Base-by-base conservation (phyloP, 2,113 vertebrate genomes). In the Vombatus ursinus region DNA sequence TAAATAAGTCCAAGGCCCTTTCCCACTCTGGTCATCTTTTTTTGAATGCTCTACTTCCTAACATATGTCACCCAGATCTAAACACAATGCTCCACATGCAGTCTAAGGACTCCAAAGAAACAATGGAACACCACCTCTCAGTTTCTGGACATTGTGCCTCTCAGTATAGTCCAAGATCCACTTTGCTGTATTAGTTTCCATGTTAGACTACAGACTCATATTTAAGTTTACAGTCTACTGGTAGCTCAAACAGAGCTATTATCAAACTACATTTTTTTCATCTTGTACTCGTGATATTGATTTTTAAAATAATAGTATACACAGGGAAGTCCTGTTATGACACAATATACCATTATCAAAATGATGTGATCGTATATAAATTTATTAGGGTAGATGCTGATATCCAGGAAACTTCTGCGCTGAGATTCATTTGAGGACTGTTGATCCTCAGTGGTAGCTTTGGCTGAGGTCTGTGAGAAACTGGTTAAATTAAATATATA, bases 321-420 rank as follows among this genome's bases (percentile, higher is more conserved):
- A 68, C 14, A 37, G 31, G 14, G 31, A 61, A 61, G 28, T 31
- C 28, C 26, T 61, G 26, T 61, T 31, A 31, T 61, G 57, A 0
- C 10, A 31, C 57, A 61, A 61, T 12, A 31, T 0, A 31, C 28
- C 57, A 61, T 61, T 61, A 12, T 61, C 9, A 61, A 61, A 61
- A 61, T n/a, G 28, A 31, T 25, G 1, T 50, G 51, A 22, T 8
- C 4, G 0, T 0, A 5, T 0, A 7, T 44, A 1, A 8, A 28
- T 10, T 61, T 61, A 31, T 61, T 31, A 61, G 28, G 26, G 3
- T 2, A 26, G 14, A 12, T 26, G 52, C 9, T 24, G 37, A 25
- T 12, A 50, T 25, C 61, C 25, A 52, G 53, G 50, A 44, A 47
- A 0, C 22, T 7, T 14, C 8, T 61, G 26, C 91, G 25, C 3